A percentile compares a stretch with the other conserved stretches of the same genome.
These are phyloP conservation scores for Caenorhabditis wallacei DNA, from an alignment of 2,888 invertebrate species.

Conservation along the genomic window DNA sequence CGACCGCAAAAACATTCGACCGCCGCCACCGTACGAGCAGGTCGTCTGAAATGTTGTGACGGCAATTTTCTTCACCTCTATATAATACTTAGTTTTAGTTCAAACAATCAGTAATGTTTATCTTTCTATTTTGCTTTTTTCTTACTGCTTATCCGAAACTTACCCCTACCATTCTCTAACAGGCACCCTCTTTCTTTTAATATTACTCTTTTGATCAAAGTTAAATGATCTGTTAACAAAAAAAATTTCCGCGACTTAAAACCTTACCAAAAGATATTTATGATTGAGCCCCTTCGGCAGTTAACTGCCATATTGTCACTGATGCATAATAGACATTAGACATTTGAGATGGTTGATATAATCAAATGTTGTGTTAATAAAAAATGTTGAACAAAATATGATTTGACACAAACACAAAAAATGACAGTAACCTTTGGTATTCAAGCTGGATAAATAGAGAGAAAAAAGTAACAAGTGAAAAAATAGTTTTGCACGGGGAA, in stretches of 20 bases:
- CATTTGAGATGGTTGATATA: neutral
- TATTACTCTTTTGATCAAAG: neutral
- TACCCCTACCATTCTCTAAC: neutral
- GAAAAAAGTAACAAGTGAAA: neutral
- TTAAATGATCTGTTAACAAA: constrained; percentile 1
- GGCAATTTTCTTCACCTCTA: neutral
- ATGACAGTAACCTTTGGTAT: neutral
- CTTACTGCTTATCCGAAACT: constrained; percentile 4
- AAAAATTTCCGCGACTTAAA: constrained; percentile 1
- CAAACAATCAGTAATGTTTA: constrained; percentile 41
- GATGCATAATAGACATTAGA: neutral
- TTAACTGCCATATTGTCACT: neutral
- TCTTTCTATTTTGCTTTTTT: constrained; percentile 4
- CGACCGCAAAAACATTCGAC: constrained; percentile 53
- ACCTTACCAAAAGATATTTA: neutral
- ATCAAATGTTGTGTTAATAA: constrained; percentile 13
- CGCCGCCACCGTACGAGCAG: constrained; percentile 69
- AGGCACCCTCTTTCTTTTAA: constrained; percentile 3
- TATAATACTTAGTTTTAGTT: constrained; percentile 6
- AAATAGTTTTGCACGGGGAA: neutral
- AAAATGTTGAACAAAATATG: neutral
- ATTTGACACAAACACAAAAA: neutral
- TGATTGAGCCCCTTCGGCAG: neutral
- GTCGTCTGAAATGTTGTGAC: constrained; percentile 53
- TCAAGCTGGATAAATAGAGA: constrained; percentile 8